These are phyloP conservation scores for Forpus xanthops DNA, from an alignment of 2,797 vertebrate species.

Conservation along the genomic window DNA sequence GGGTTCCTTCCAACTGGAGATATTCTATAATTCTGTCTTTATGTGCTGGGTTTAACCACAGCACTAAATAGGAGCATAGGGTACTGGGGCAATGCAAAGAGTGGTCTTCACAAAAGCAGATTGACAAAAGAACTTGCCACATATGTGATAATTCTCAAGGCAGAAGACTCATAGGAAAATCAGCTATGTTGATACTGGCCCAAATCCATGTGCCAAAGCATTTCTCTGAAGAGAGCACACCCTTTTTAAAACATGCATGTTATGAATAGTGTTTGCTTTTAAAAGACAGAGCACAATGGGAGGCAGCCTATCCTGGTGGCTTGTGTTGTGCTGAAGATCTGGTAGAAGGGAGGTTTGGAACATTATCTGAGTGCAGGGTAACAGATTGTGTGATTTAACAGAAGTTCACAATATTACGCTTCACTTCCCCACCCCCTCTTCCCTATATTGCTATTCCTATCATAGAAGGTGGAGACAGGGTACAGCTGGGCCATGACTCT, in stretches of 20 bases:
- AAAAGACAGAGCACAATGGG: conserved; percentile 4
- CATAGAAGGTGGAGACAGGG: neutral
- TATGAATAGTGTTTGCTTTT: conserved; percentile 33
- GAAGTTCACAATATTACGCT: neutral
- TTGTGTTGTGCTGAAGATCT: neutral
- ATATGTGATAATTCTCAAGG: neutral
- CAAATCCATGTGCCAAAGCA: conserved; percentile 1
- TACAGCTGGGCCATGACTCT: neutral
- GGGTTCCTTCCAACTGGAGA: neutral
- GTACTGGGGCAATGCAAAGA: neutral
- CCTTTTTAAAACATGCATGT: neutral
- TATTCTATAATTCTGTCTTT: neutral
- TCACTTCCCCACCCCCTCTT: neutral
- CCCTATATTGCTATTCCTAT: neutral
- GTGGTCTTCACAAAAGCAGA: neutral
- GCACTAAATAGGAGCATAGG: neutral
- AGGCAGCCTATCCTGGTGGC: neutral
- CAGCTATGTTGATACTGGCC: conserved; percentile 34
- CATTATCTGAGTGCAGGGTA: neutral
- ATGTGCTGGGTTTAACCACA: neutral
- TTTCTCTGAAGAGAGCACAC: neutral
- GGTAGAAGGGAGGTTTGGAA: neutral
- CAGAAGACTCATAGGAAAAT: neutral
- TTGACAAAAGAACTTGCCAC: neutral
- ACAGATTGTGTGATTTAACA: neutral